These are phyloP conservation scores for Melanostigma gelatinosum DNA, from an alignment of 2,113 vertebrate genomes.

Conservation along the genomic window DNA sequence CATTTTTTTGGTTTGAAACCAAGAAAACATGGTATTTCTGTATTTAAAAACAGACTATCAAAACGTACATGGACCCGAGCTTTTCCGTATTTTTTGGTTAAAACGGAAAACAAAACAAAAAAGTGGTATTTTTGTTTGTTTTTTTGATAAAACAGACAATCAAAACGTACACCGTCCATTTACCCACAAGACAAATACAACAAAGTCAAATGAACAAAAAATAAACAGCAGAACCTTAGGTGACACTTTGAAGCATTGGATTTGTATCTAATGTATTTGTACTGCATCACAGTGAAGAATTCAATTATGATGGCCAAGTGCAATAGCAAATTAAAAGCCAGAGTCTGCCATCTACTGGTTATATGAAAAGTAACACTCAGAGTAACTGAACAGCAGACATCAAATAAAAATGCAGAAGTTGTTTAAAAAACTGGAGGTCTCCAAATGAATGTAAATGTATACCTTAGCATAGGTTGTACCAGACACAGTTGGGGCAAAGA, in stretches of 20 bases:
- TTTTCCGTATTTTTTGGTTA: too few species aligned
- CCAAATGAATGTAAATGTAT: not conserved
- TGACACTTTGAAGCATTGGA: not conserved
- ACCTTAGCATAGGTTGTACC: not conserved
- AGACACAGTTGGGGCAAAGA: not conserved
- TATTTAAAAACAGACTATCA: too few species aligned
- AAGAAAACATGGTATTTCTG: too few species aligned
- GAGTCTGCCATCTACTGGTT: conserved; percentile 62
- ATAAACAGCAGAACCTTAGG: not conserved
- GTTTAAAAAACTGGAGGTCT: not conserved
- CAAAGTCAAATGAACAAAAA: not conserved
- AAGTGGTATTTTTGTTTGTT: too few species aligned
- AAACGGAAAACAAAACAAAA: too few species aligned
- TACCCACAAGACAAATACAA: not conserved
- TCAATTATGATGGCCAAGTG: not conserved
- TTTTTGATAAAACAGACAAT: too few species aligned
- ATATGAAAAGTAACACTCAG: not conserved
- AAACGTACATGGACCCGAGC: too few species aligned
- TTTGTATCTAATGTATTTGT: not conserved
- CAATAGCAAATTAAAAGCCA: conserved; percentile 1
- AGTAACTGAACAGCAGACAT: not conserved
- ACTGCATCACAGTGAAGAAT: not conserved
- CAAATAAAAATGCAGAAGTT: not conserved
- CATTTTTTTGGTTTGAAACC: too few species aligned
- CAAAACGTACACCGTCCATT: too few species aligned